Evolutionary conservation across 2,888 invertebrate species (phyloP).

Genomic region (Lepas anatifera): DNA sequence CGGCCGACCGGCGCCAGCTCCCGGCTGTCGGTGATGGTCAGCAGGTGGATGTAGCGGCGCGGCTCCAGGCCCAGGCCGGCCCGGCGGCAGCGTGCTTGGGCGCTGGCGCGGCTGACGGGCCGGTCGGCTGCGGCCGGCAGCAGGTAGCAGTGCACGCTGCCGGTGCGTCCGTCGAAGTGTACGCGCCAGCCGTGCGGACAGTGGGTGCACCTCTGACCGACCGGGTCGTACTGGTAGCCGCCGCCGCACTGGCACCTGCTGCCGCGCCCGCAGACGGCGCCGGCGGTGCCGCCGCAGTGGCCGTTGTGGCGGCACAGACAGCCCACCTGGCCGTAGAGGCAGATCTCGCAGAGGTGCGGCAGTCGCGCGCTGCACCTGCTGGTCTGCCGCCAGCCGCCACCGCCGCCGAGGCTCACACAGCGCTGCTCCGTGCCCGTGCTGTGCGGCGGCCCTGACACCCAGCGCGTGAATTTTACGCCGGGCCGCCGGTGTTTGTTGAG

Average conservation of each 20-base stretch:
- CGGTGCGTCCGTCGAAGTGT: background rate
- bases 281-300: background rate
- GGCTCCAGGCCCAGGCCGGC: background rate
- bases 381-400: background rate
- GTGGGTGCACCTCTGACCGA: background rate
- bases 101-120: background rate
- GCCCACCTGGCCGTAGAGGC: background rate
- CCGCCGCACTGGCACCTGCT: background rate
- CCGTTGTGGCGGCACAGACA: background rate
- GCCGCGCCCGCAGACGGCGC: background rate
- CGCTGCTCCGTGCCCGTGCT: background rate
- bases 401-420: background rate
- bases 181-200: background rate
- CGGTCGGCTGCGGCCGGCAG: background rate
- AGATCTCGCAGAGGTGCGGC: constrained; percentile 2
- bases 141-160: background rate
- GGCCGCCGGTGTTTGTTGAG: background rate
- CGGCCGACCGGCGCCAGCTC: background rate
- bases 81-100: background rate
- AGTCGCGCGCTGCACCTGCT: background rate
- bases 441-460: background rate
- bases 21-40: background rate
- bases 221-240: background rate
- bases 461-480: background rate
- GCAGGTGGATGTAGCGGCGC: background rate